Percentiles rank a stretch among this genome's conserved stretches.
These are phyloP conservation scores for Poecilia gillii DNA, from an alignment of 2,797 vertebrate genomes.

Conservation along the genomic window DNA sequence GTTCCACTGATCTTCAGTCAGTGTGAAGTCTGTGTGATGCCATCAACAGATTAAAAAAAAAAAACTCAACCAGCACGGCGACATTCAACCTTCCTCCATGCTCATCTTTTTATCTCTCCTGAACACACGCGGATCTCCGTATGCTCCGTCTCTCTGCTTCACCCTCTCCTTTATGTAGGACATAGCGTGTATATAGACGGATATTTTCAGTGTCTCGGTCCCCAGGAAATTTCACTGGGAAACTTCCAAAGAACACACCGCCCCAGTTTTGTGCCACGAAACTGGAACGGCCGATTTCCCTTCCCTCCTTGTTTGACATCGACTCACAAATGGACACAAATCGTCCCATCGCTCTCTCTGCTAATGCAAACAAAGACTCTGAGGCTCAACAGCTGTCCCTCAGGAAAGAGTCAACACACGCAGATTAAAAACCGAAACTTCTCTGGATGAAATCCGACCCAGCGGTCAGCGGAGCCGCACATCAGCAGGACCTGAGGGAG, in stretches of 20 bases:
- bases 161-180: constrained; percentile 81
- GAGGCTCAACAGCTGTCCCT: not conserved
- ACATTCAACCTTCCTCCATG: constrained; percentile 57
- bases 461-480: constrained; percentile 15
- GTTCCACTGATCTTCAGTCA: constrained; percentile 46
- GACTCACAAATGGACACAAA: constrained; percentile 55
- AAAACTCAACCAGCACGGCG: constrained; percentile 48
- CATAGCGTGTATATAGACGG: constrained; percentile 82
- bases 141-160: constrained; percentile 49
- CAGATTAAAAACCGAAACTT: constrained; percentile 18
- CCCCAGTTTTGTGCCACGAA: constrained; percentile 83
- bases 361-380: not conserved
- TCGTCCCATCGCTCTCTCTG: constrained; percentile 12
- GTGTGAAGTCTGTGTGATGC: constrained; percentile 35
- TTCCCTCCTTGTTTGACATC: constrained; percentile 71
- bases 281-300: constrained; percentile 84
- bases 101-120: constrained; percentile 49
- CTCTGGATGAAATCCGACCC: constrained; percentile 28
- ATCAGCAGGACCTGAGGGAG: constrained; percentile 36
- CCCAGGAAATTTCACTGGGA: constrained; percentile 85
- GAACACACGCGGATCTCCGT: constrained; percentile 49
- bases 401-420: not conserved
- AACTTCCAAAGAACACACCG: constrained; percentile 87
- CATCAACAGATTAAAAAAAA: constrained; percentile 54
- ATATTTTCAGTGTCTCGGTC: constrained; percentile 86